Conservation (phyloP, 2,888 invertebrate genomes). For the Tipula unca region DNA sequence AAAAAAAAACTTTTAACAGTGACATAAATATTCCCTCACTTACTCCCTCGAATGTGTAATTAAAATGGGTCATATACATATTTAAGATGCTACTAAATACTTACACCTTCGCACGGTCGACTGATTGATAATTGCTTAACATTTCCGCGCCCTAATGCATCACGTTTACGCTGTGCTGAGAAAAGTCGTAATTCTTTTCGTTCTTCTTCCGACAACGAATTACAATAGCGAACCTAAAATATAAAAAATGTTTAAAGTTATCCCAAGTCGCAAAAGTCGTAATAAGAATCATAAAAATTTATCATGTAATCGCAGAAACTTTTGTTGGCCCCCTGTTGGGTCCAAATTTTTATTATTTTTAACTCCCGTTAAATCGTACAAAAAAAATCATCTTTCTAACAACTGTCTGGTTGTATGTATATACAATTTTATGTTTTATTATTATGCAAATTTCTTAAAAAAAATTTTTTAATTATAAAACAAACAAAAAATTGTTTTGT, state of each 20-base stretch:
- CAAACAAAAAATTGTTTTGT: background rate
- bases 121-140: conserved; percentile 71
- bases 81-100: too few relatives aligned
- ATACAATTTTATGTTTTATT: background rate
- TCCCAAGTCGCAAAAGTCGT: background rate
- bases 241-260: background rate
- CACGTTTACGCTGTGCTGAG: conserved; percentile 86
- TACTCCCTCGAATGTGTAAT: too few relatives aligned
- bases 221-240: conserved; percentile 81
- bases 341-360: background rate
- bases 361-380: background rate
- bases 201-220: conserved; percentile 86
- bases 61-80: too few relatives aligned
- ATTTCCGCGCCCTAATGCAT: conserved; percentile 87
- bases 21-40: background rate
- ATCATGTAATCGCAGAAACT: background rate
- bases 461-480: background rate
- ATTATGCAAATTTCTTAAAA: background rate
- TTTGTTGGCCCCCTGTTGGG: background rate
- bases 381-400: background rate
- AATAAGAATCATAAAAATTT: background rate
- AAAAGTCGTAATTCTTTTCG: conserved; percentile 86
- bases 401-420: background rate
- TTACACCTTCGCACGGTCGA: conserved; percentile 69
- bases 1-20: background rate